Percentiles rank a stretch among this genome's conserved stretches.
Conservation (phyloP, 2,888 invertebrate species). For the Pinctada fucata region DNA sequence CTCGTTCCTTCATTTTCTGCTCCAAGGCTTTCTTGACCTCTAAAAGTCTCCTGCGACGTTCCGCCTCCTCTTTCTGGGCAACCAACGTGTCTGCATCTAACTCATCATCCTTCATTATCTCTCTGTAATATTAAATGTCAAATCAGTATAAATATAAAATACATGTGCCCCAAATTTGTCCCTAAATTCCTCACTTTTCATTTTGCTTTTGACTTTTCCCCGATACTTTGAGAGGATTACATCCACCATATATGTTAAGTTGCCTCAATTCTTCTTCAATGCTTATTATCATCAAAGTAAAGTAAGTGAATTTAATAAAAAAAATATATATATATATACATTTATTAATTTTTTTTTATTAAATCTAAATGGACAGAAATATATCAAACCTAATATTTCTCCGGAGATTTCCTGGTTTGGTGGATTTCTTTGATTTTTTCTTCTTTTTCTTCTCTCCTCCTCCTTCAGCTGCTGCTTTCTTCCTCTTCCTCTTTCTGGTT, state of each 20-base stretch:
- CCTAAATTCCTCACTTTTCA: background rate
- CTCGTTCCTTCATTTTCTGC: conserved; percentile 41
- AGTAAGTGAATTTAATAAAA: too few species aligned
- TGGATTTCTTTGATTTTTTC: conserved; percentile 41
- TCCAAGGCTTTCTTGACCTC: conserved; percentile 75
- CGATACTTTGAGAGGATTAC: too few species aligned
- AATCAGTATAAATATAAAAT: background rate
- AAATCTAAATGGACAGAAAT: too few species aligned
- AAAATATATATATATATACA: too few species aligned
- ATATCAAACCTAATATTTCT: conserved; percentile 64
- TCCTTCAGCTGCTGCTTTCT: conserved; percentile 51
- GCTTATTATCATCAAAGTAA: too few species aligned
- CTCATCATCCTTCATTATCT: conserved; percentile 95
- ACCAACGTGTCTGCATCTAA: conserved; percentile 93
- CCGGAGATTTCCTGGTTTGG: conserved; percentile 51
- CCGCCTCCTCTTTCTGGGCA: conserved; percentile 95
- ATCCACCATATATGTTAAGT: background rate
- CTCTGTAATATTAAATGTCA: conserved; percentile 79
- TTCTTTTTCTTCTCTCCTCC: conserved; percentile 52
- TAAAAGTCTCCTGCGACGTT: conserved; percentile 79
- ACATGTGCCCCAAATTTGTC: background rate
- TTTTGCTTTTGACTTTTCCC: too few species aligned
- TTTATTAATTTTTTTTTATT: too few species aligned
- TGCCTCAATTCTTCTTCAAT: too few species aligned
- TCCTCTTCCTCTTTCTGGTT: conserved; percentile 49